These are phyloP conservation scores for Drosophila truncata DNA, from an alignment of 1,140 invertebrate genomes.

Conservation along the genomic window DNA sequence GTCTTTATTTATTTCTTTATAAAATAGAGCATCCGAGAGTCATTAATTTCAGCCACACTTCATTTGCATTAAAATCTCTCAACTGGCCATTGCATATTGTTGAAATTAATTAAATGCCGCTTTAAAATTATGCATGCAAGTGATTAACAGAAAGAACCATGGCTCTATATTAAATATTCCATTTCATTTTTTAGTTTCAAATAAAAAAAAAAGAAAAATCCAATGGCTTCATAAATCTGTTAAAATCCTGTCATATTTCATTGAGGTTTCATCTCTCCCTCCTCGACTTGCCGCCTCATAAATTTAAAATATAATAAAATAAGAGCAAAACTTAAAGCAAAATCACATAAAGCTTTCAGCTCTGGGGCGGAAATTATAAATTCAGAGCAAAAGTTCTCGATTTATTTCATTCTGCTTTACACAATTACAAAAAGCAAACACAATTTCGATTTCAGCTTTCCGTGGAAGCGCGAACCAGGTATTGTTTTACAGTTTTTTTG, in stretches of 20 bases:
- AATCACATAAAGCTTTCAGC: constrained; percentile 55
- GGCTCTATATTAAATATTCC: constrained; percentile 31
- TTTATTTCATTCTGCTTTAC: constrained; percentile 39
- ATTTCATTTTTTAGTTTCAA: neutral
- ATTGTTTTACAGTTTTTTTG: constrained; percentile 45
- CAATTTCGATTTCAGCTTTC: constrained; percentile 52
- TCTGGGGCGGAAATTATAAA: constrained; percentile 71
- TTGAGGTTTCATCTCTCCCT: constrained; percentile 21
- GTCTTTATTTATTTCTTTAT: too few species aligned
- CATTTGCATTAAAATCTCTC: neutral
- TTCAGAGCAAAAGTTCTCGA: constrained; percentile 48
- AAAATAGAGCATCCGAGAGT: constrained; percentile 1
- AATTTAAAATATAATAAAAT: constrained; percentile 44
- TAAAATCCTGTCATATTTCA: constrained; percentile 69
- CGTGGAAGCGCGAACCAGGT: constrained; percentile 24
- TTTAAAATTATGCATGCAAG: constrained; percentile 44
- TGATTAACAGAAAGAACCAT: constrained; percentile 23
- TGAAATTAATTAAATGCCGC: constrained; percentile 57
- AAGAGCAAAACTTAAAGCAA: constrained; percentile 10
- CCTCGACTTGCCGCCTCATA: constrained; percentile 55
- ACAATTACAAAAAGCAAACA: constrained; percentile 55
- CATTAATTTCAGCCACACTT: neutral
- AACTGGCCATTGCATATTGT: constrained; percentile 24
- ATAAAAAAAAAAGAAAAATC: neutral
- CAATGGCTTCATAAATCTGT: constrained; percentile 48